Base-by-base conservation (phyloP, 2,797 vertebrate species). In the Liparis tanakae region DNA sequence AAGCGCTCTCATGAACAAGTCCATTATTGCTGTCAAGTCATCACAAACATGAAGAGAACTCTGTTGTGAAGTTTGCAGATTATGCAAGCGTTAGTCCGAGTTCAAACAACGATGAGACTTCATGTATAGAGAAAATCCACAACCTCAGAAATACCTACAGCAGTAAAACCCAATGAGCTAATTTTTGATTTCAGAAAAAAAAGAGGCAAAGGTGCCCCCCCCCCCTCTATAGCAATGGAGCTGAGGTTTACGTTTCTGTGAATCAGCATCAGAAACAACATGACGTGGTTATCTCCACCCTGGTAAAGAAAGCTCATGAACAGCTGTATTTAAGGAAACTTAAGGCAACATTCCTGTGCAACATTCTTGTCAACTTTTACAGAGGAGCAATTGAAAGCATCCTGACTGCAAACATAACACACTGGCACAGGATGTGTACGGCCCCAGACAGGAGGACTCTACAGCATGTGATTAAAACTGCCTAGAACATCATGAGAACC, bases 21-120 rank as follows among this genome's bases (percentile, higher is more conserved):
- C 34, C 14, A 44, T 64, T 50, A 2, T 44, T 53, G 46, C 55
- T 68, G 15, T 67, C 15, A 61, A 50, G 34, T 36, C 67, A 72
- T 44, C 46, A 13, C 5, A 18, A 18, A 46, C 44, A 46, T 30
- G 25, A 30, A 51, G 50, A 22, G 10, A 51, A 22, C 48, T 51
- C n/a, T 51, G 48, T 44, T 44, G 43, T 51, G 9, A 51, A 10
- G 10, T 51, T 51, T 51, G n/a, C 50, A 51, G 20, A 51, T 22
- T 4, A 20, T 10, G 6, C 50, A 10, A 51, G n/a, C 20, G 20
- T 22, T 5, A 5, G 10, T 5, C 20, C 1, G 50, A 51, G 22
- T 20, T 5, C 48, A 50, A 51, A 51, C 48, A 50, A n/a, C 18
- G 10, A 50, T 12, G 10, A 20, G n/a, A 20, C n/a, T 51, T 51